These are phyloP conservation scores for Percopsis omiscomaycus DNA, from an alignment of 2,797 vertebrate species.

Conservation along the genomic window DNA sequence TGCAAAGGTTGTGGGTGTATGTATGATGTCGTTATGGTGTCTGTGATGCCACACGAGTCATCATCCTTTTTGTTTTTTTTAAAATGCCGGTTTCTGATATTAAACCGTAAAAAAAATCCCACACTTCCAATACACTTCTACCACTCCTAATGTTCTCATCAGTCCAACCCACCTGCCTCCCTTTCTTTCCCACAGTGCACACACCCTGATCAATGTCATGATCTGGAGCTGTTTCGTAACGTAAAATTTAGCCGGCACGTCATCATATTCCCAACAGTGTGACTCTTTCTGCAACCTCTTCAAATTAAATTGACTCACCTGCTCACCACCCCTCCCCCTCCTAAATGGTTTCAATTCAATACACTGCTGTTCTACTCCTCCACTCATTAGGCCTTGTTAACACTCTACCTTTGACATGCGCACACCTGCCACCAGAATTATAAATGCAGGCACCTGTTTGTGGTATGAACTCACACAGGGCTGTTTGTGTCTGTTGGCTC, in stretches of 20 bases:
- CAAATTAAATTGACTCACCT: constrained; percentile 53
- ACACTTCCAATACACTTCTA: constrained; percentile 39
- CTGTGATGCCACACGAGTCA: constrained; percentile 35
- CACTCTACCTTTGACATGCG: background rate
- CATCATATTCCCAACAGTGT: constrained; percentile 8
- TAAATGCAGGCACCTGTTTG: constrained; percentile 39
- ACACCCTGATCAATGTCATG: constrained; percentile 25
- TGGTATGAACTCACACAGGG: background rate
- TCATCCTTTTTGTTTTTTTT: constrained; percentile 36
- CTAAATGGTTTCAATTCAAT: constrained; percentile 1
- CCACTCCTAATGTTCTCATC: constrained; percentile 60
- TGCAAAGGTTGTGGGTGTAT: constrained; percentile 21
- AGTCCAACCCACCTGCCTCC: constrained; percentile 32
- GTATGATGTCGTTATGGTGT: constrained; percentile 9
- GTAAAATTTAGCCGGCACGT: constrained; percentile 13
- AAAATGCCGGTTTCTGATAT: constrained; percentile 50
- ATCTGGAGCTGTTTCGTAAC: background rate
- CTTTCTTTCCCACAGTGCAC: constrained; percentile 39
- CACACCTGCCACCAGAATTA: constrained; percentile 37
- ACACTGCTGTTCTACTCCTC: background rate
- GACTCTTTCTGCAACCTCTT: constrained; percentile 18
- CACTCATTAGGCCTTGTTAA: constrained; percentile 23
- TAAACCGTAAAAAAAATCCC: constrained; percentile 15
- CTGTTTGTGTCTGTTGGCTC: background rate
- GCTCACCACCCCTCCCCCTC: background rate